Evolutionary conservation across 2,113 vertebrate species (phyloP).

Genomic region (Leucosticte australis): DNA sequence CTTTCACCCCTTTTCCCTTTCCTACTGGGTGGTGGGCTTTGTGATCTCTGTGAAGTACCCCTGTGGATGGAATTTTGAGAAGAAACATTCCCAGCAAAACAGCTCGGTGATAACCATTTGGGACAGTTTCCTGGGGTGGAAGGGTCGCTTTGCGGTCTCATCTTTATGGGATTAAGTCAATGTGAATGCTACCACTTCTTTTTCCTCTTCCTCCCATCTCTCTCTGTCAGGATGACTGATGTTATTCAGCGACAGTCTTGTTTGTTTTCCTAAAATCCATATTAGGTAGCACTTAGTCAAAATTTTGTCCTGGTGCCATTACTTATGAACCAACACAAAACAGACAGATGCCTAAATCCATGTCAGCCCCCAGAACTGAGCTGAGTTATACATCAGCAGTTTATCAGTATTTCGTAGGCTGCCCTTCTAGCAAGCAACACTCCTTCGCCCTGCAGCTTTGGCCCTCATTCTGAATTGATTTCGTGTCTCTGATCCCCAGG

Average conservation of each 20-base stretch:
- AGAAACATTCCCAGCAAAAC: not conserved
- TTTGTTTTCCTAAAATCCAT: not conserved
- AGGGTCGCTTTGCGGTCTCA: fast-evolving
- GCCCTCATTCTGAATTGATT: not conserved
- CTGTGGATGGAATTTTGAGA: not conserved
- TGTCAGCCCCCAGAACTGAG: not conserved
- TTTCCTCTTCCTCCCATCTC: not conserved
- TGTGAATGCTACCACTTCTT: fast-evolving
- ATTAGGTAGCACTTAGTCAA: not conserved
- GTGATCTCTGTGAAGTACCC: not conserved
- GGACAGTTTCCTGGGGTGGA: not conserved
- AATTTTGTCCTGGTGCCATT: not conserved
- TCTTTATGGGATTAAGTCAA: not conserved
- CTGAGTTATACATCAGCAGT: not conserved
- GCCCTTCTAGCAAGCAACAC: not conserved
- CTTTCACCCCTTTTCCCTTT: not conserved
- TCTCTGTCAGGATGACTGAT: not conserved
- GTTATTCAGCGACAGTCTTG: not conserved
- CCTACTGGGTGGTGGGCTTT: not conserved
- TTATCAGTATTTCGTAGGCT: not conserved
- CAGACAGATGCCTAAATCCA: not conserved
- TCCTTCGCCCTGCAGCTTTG: not conserved
- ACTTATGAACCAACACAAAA: not conserved
- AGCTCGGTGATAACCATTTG: not conserved
- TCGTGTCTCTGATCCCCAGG: fast-evolving